Evolutionary conservation across 2,797 vertebrate genomes (phyloP), one percentile per base, ranked within the genome.

Genomic region (Chaetophractus vellerosus): DNA sequence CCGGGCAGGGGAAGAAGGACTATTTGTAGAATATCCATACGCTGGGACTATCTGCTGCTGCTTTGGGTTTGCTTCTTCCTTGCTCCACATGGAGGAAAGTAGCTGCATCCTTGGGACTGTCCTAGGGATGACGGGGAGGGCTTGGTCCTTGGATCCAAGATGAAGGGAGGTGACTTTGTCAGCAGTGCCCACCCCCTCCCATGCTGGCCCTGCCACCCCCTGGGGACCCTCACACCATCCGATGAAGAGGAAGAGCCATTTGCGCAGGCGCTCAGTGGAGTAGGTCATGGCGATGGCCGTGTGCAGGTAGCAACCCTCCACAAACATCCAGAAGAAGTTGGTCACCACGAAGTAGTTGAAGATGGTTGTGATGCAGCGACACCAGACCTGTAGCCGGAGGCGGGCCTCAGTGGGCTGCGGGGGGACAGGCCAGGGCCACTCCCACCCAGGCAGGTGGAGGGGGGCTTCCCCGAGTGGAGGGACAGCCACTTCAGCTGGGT

Each of bases 261-360:
- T 99, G 86, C 99, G 98, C 75, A 99, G 99, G 96, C 99, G 99
- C 95, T 99, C 99, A 0, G 99, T 99, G 52, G 99, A 99, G 95
- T 99, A 99, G 23, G 99, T 99, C 99, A 99, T 99, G 71, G 99
- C 99, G 12, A 99, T 99, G 80, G 99, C 99, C 0, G 99, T 99
- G 98, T 99, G 99, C 57, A 99, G 99, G 98, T 99, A 99, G 97
- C 99, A 99, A 91, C 99, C 99, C 98, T 99, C 99, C 50, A 99
- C 99, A 93, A 99, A 99, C 99, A 99, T 99, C 99, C 99, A 99
- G 98, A 99, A 99, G 97, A 99, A 99, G 97, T 99, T 99, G 38
- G 99, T 99, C 98, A 99, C 99, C 98, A 99, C 99, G 91, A 99
- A 99, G 95, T 99, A 99, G 98, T 99, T 99, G 98, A 99, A 99